Evolutionary conservation across 2,888 invertebrate genomes (phyloP).

Genomic region (Eulithis prunata): DNA sequence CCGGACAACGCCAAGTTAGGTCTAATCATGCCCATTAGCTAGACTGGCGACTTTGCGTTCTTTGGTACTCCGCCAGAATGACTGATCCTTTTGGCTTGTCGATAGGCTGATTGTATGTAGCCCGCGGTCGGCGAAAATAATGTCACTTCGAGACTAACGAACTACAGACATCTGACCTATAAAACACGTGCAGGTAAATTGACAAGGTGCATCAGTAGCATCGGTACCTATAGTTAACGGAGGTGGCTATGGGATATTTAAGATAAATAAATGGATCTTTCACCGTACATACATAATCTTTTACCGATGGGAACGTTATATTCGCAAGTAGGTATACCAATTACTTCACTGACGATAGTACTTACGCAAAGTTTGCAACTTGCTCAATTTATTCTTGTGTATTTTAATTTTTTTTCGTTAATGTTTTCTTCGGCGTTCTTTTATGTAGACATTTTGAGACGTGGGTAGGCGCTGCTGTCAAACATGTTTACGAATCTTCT

Average conservation of each 20-base stretch:
- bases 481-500: conserved; percentile 74
- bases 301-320: no score
- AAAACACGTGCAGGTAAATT: conserved; percentile 63
- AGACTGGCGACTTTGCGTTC: conserved; percentile 74
- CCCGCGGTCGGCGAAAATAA: conserved; percentile 76
- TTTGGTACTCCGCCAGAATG: conserved; percentile 82
- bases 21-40: conserved; percentile 78
- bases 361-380: not conserved
- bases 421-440: conserved; percentile 58
- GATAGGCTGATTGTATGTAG: conserved; percentile 72
- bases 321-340: no score
- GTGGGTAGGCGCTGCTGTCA: conserved; percentile 69
- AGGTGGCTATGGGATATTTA: conserved; percentile 34
- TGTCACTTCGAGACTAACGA: conserved; percentile 83
- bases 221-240: conserved; percentile 7
- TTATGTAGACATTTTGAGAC: conserved; percentile 55
- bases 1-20: conserved; percentile 77
- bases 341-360: no score
- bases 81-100: conserved; percentile 82
- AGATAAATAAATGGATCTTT: not conserved
- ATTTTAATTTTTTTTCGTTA: conserved; percentile 39
- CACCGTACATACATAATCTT: no score
- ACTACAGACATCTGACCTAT: conserved; percentile 81
- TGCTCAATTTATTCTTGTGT: not conserved
- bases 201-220: conserved; percentile 41